Conservation (phyloP, 2,888 invertebrate species). For the Ellobium chinense region DNA sequence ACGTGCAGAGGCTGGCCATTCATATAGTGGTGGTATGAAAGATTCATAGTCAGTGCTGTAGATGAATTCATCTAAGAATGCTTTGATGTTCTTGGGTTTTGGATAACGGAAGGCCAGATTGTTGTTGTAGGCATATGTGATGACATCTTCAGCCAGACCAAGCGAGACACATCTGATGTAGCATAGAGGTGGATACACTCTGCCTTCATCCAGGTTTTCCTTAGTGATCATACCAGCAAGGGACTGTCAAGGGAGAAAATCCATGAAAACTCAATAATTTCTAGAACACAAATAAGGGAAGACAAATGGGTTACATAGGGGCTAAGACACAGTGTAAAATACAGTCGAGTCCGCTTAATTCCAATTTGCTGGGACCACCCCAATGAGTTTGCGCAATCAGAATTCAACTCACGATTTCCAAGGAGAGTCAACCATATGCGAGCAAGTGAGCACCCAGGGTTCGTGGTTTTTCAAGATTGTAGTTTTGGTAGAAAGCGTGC, state of each 20-base stretch:
- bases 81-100: conserved; percentile 80
- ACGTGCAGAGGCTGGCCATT: conserved; percentile 74
- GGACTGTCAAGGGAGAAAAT: too few relatives aligned
- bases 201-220: conserved; percentile 88
- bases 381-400: too few relatives aligned
- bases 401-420: too few relatives aligned
- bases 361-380: too few relatives aligned
- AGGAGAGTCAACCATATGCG: too few relatives aligned
- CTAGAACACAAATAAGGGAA: not conserved
- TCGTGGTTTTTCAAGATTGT: too few relatives aligned
- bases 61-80: conserved; percentile 75
- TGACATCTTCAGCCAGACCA: conserved; percentile 89
- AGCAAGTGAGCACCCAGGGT: too few relatives aligned
- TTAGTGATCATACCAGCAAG: conserved; percentile 89
- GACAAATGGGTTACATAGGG: too few relatives aligned
- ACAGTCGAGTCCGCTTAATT: too few relatives aligned
- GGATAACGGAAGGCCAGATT: conserved; percentile 80
- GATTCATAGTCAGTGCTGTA: conserved; percentile 78
- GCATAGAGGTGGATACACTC: conserved; percentile 93
- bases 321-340: too few relatives aligned
- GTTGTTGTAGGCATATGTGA: conserved; percentile 88
- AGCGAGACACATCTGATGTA: conserved; percentile 91
- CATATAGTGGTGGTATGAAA: conserved; percentile 77
- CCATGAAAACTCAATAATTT: too few relatives aligned
- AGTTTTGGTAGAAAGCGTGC: too few relatives aligned